A percentile compares a stretch with the other conserved stretches of the same genome.
phyloP scores from a whole-genome alignment of 2,113 vertebrate genomes.

The Ancistrus triradiatus region DNA sequence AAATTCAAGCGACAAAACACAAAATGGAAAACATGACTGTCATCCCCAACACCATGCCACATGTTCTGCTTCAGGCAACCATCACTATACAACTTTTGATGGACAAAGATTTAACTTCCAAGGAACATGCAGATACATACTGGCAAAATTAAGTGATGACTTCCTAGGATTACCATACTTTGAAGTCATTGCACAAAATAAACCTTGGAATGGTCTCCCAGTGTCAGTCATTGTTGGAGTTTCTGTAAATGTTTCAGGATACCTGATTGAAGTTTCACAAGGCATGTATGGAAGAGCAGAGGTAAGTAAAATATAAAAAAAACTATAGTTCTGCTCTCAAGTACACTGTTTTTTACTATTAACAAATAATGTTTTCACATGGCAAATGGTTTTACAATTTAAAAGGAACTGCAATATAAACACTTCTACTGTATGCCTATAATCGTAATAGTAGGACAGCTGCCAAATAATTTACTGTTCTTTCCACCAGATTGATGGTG shows the following conservation, averaged over 20 bases:
- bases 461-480: background rate
- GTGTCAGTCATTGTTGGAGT: slow-evolving; percentile 54
- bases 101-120: slow-evolving; percentile 52
- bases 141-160: slow-evolving; percentile 45
- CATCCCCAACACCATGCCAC: slow-evolving; percentile 36
- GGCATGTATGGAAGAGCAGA: slow-evolving; percentile 19
- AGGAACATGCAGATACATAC: slow-evolving; percentile 55
- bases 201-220: slow-evolving; percentile 15
- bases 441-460: too few species aligned
- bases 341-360: too few species aligned
- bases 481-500: slow-evolving; percentile 48
- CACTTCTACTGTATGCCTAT: too few species aligned
- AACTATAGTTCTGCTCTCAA: too few species aligned
- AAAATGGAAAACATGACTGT: too few species aligned
- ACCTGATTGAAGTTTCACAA: slow-evolving; percentile 49
- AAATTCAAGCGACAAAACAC: too few species aligned
- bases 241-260: slow-evolving; percentile 49
- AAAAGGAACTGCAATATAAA: too few species aligned
- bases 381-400: too few species aligned
- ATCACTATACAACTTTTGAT: too few species aligned
- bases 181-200: slow-evolving; percentile 59
- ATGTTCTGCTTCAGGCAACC: too few species aligned
- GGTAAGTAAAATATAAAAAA: slow-evolving; percentile 52
- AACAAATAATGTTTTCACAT: too few species aligned
- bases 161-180: slow-evolving; percentile 38